Base-by-base conservation (phyloP, 2,888 invertebrate species). In the Gari tellinella region DNA sequence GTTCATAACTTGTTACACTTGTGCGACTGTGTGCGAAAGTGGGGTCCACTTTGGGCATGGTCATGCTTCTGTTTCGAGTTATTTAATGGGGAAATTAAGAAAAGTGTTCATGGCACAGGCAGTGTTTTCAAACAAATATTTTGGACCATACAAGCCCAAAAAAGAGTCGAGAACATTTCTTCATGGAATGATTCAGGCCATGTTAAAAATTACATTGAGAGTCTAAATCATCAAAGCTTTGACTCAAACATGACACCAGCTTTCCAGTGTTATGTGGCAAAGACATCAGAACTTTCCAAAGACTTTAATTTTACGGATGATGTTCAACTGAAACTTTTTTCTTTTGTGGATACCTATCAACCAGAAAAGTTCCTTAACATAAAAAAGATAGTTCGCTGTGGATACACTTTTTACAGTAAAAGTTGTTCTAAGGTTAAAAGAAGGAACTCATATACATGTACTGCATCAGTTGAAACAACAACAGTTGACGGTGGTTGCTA, bases 31-130 rank as follows among this genome's bases (percentile, higher is more conserved):
- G 75, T 81, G 4, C 53, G 38, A 38, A 43, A 19, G 40, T 73
- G 72, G 69, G 75, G 81, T n/a, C 81, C 81, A 17, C 23, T 81
- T 8, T 78, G 81, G 81, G 66, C 67, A 43, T 81, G 75, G 74
- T 81, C 78, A 8, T 78, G 78, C 52, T 78, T 78, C 57, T 19
- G 60, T 7, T 81, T 78, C 37, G 81, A 78, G n/a, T 75, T 69
- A 15, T 75, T 75, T 23, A 81, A 81, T 61, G 80, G 76, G 0
- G 64, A 69, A 40, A 67, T 80, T 7, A 70, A 64, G 25, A 63
- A 63, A 14, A 43, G 57, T 15, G 26, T 80, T 15, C 70, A 76
- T 70, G 80, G 73, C 12, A 80, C 72, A 14, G 75, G 76, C 10
- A 70, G 76, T 73, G 73, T 72, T 10, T 79, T 66, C 46, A 45